phyloP scores from a whole-genome alignment of 2,888 invertebrate genomes.

The Dysmachus trigonus region DNA sequence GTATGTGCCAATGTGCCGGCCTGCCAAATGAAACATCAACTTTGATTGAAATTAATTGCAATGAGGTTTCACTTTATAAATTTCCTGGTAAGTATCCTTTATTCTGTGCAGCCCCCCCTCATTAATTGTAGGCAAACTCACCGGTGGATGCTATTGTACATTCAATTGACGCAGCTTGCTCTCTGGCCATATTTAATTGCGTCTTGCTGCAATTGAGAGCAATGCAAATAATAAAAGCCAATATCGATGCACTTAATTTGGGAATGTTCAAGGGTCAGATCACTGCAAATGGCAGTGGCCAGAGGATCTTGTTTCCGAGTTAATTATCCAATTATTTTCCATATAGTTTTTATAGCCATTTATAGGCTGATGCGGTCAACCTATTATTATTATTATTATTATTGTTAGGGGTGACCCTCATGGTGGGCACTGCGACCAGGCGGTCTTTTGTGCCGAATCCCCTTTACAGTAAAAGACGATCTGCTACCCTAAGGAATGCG shows the following conservation, averaged over 20 bases:
- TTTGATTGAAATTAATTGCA: slow-evolving; percentile 65
- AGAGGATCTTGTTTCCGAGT: background rate
- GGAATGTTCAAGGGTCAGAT: background rate
- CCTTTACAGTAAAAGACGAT: no score
- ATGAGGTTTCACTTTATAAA: slow-evolving; percentile 64
- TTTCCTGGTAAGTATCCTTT: slow-evolving; percentile 62
- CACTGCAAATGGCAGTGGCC: background rate
- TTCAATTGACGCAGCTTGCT: background rate
- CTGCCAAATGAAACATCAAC: slow-evolving; percentile 64
- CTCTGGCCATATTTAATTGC: background rate
- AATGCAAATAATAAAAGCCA: background rate
- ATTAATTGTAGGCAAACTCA: background rate
- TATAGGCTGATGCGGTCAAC: background rate
- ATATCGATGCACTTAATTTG: background rate
- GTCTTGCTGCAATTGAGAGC: background rate
- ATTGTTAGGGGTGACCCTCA: no score
- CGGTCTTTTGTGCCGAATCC: no score
- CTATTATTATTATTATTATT: no score
- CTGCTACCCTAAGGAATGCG: no score
- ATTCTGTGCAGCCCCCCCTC: background rate
- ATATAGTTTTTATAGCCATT: background rate
- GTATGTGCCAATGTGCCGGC: slow-evolving; percentile 65
- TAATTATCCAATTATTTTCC: background rate
- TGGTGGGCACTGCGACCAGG: no score
- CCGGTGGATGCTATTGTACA: background rate